A percentile compares a stretch with the other conserved stretches of the same genome.
Conservation (phyloP, 2,888 invertebrate species). For the Eupithecia vulgata region DNA sequence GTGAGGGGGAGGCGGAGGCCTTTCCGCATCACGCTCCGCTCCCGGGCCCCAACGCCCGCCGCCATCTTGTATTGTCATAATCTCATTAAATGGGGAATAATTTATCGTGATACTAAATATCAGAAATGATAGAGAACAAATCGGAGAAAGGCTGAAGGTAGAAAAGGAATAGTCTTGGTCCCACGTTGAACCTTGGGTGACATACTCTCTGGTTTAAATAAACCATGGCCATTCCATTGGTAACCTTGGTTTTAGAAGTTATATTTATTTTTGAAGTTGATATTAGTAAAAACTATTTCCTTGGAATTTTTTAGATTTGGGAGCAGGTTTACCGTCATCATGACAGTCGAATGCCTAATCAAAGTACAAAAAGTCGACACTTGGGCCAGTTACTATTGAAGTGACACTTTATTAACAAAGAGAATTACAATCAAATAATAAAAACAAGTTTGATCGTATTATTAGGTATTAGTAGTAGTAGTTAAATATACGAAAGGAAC, state of each 20-base stretch:
- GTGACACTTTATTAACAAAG: neutral
- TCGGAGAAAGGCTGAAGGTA: neutral
- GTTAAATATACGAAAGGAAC: slow-evolving; percentile 45
- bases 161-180: neutral
- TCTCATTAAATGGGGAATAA: slow-evolving; percentile 13
- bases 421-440: too few species aligned
- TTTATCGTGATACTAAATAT: neutral
- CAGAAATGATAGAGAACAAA: neutral
- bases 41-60: slow-evolving; percentile 61
- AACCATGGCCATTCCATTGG: neutral
- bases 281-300: neutral
- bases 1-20: slow-evolving; percentile 89
- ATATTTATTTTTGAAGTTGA: neutral
- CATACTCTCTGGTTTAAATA: neutral
- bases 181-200: neutral
- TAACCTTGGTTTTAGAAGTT: too few species aligned
- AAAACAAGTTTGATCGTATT: too few species aligned
- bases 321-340: neutral
- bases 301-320: neutral
- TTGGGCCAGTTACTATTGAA: neutral
- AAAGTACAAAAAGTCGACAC: neutral
- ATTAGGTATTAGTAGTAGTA: too few species aligned
- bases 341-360: slow-evolving; percentile 9
- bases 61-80: slow-evolving; percentile 72
- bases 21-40: slow-evolving; percentile 83